Percentiles rank a stretch among this genome's conserved stretches.
Evolutionary conservation across 2,113 vertebrate genomes (phyloP).

Genomic region (Oncorhynchus kisutch): DNA sequence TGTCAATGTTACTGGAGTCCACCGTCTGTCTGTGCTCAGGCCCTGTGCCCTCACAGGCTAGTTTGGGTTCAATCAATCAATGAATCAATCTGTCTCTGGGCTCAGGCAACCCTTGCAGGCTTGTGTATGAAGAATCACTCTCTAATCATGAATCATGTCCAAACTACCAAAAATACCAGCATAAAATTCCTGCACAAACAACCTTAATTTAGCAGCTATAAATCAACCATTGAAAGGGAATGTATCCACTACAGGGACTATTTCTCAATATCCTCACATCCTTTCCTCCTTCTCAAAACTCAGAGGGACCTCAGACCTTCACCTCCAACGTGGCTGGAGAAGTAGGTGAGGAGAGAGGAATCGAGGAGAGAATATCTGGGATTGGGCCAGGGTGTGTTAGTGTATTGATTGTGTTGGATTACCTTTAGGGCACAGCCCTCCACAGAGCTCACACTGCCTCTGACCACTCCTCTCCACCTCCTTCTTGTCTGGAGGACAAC

Average conservation of each 20-base stretch:
- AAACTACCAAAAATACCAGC: not conserved
- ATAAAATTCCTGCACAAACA: not conserved
- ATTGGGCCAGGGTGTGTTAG: not conserved
- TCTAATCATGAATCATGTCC: too few species aligned
- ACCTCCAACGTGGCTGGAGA: too few species aligned
- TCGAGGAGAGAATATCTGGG: too few species aligned
- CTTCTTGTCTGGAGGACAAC: slow-evolving; percentile 87
- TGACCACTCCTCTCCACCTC: slow-evolving; percentile 86
- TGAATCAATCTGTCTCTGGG: not conserved
- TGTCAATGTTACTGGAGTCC: slow-evolving; percentile 92
- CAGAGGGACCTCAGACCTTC: too few species aligned
- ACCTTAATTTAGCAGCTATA: not conserved
- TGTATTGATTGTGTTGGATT: not conserved
- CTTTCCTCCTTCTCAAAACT: too few species aligned
- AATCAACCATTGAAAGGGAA: not conserved
- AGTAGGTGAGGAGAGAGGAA: too few species aligned
- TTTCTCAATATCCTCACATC: too few species aligned
- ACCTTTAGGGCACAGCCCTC: slow-evolving; percentile 92
- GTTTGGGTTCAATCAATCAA: not conserved
- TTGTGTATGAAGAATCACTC: too few species aligned
- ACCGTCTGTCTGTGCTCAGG: slow-evolving; percentile 72
- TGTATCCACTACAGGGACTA: not conserved
- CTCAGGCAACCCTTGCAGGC: too few species aligned
- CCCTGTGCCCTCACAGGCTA: slow-evolving; percentile 90
- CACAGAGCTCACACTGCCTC: slow-evolving; percentile 87